Conservation (phyloP, 2,797 vertebrate genomes). For the Hylomyscus alleni region DNA sequence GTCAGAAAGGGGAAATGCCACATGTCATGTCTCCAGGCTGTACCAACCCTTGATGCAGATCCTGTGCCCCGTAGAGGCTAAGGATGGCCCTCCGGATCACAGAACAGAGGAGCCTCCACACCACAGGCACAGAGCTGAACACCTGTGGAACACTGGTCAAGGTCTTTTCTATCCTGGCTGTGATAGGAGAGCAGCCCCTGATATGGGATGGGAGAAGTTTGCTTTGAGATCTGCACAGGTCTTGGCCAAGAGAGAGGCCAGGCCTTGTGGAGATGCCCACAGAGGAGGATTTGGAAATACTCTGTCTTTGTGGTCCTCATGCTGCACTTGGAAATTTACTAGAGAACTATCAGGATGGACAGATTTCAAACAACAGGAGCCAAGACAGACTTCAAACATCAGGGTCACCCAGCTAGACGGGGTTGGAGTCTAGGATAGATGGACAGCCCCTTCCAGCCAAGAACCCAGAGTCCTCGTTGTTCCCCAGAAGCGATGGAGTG, state of each 20-base stretch:
- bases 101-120: background rate
- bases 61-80: accelerated
- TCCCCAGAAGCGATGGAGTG: background rate
- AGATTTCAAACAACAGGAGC: background rate
- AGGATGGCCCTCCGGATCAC: background rate
- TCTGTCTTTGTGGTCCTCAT: background rate
- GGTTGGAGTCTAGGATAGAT: background rate
- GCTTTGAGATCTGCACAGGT: background rate
- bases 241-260: background rate
- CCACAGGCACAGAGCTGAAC: background rate
- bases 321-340: background rate
- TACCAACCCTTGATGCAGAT: background rate
- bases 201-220: background rate
- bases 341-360: background rate
- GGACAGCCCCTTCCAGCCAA: background rate
- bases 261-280: background rate
- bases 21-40: accelerated
- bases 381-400: background rate
- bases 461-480: background rate
- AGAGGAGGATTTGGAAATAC: background rate
- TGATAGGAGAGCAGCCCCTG: background rate
- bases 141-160: accelerated
- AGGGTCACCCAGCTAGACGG: background rate
- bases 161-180: background rate
- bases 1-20: background rate